Conservation (phyloP, 2,888 invertebrate genomes). For the Ophion obscuratus region DNA sequence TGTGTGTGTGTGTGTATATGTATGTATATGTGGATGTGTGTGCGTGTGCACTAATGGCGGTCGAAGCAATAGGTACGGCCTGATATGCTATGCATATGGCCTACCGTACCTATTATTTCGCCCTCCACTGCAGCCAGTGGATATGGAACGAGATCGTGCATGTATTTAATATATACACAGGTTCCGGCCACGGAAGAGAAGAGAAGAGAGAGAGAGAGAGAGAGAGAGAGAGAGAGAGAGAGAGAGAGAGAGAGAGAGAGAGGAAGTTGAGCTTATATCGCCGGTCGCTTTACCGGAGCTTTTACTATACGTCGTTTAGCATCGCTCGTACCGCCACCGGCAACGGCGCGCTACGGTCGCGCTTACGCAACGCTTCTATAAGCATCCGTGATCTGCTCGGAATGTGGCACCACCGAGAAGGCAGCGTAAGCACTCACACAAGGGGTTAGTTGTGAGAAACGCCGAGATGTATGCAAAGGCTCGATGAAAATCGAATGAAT, state of each 20-base stretch:
- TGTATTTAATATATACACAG: too few relatives aligned
- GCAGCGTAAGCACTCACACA: constrained; percentile 31
- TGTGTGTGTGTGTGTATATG: too few relatives aligned
- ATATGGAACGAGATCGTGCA: too few relatives aligned
- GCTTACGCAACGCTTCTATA: constrained; percentile 84
- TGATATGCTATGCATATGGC: too few relatives aligned
- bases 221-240: too few relatives aligned
- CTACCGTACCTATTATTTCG: too few relatives aligned
- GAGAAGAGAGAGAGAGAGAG: too few relatives aligned
- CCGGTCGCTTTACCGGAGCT: constrained; percentile 35
- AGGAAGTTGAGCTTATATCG: constrained; percentile 39
- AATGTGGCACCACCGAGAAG: constrained; percentile 75
- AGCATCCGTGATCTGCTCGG: constrained; percentile 83
- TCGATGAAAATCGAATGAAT: constrained; percentile 39
- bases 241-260: background rate
- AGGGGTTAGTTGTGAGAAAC: constrained; percentile 41
- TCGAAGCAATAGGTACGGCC: too few relatives aligned
- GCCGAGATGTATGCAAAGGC: constrained; percentile 46
- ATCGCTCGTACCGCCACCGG: constrained; percentile 63
- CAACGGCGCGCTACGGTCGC: constrained; percentile 62
- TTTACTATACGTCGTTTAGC: constrained; percentile 33
- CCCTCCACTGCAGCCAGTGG: too few relatives aligned
- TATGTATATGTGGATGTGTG: too few relatives aligned
- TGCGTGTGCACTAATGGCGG: too few relatives aligned
- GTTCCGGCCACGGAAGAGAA: too few relatives aligned